A percentile compares a stretch with the other conserved stretches of the same genome.
phyloP scores from a whole-genome alignment of 2,888 invertebrate genomes.

The Antitype chi region DNA sequence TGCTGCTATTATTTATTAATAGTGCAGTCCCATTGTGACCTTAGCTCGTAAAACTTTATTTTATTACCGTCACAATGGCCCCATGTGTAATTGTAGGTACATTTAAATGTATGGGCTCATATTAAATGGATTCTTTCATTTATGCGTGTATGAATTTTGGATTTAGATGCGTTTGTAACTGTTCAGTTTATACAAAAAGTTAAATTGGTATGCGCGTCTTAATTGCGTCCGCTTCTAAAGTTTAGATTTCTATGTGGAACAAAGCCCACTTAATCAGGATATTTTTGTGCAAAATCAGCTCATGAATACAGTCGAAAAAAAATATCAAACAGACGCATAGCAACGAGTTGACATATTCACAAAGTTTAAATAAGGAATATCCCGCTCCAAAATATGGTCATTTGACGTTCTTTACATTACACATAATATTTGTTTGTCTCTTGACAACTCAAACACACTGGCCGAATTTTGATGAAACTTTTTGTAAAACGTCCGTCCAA shows the following conservation, averaged over 20 bases:
- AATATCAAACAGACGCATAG: background rate
- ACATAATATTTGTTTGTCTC: constrained; percentile 44
- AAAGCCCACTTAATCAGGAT: too few species aligned
- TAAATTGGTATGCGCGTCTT: too few species aligned
- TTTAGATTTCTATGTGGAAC: too few species aligned
- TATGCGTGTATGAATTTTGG: constrained; percentile 18
- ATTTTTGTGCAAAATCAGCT: too few species aligned
- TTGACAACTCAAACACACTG: constrained; percentile 39
- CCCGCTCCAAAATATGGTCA: background rate
- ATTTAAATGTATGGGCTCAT: constrained; percentile 57
- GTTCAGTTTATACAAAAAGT: background rate
- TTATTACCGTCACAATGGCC: constrained; percentile 64
- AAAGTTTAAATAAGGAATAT: background rate
- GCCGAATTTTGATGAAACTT: constrained; percentile 52
- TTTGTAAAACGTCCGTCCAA: constrained; percentile 19
- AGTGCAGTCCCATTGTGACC: constrained; percentile 67
- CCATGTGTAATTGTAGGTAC: constrained; percentile 52
- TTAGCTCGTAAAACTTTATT: constrained; percentile 68
- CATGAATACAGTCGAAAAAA: too few species aligned
- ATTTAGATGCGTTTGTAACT: constrained; percentile 11
- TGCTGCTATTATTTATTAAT: constrained; percentile 67
- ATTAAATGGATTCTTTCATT: constrained; percentile 45
- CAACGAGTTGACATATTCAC: background rate
- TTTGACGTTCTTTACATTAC: background rate
- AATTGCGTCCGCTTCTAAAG: too few species aligned